Percentiles rank a stretch among this genome's conserved stretches.
phyloP scores from a whole-genome alignment of 2,797 vertebrate genomes.

The Tinamus major region DNA sequence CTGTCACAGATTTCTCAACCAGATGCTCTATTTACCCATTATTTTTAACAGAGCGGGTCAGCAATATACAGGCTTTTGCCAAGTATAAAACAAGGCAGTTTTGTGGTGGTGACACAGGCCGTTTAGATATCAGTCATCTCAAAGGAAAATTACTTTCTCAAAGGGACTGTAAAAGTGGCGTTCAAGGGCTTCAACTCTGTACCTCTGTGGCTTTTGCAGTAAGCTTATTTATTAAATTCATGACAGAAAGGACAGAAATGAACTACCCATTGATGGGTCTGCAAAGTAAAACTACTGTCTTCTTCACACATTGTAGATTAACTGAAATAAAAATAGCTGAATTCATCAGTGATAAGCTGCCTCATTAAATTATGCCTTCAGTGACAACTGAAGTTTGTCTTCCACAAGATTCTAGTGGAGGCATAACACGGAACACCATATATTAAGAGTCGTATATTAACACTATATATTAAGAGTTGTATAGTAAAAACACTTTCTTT shows the following conservation, averaged over 20 bases:
- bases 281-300: neutral
- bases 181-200: neutral
- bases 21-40: neutral
- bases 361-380: slow-evolving; percentile 17
- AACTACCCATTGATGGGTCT: slow-evolving; percentile 12
- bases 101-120: neutral
- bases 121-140: neutral
- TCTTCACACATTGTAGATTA: slow-evolving; percentile 15
- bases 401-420: slow-evolving; percentile 19
- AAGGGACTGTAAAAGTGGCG: neutral
- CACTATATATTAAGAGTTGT: slow-evolving; percentile 26
- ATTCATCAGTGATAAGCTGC: neutral
- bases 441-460: slow-evolving; percentile 28
- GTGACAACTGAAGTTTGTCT: slow-evolving; percentile 52
- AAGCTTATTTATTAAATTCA: neutral
- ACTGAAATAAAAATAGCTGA: slow-evolving; percentile 25
- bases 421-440: slow-evolving; percentile 34
- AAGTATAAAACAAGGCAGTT: neutral
- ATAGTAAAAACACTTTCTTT: slow-evolving; percentile 19
- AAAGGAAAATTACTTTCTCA: neutral
- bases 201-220: neutral
- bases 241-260: neutral
- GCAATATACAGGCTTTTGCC: neutral
- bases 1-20: slow-evolving; percentile 40
- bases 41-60: neutral